phyloP scores from a whole-genome alignment of 1,140 invertebrate species.

The Drosophila arawakana region DNA sequence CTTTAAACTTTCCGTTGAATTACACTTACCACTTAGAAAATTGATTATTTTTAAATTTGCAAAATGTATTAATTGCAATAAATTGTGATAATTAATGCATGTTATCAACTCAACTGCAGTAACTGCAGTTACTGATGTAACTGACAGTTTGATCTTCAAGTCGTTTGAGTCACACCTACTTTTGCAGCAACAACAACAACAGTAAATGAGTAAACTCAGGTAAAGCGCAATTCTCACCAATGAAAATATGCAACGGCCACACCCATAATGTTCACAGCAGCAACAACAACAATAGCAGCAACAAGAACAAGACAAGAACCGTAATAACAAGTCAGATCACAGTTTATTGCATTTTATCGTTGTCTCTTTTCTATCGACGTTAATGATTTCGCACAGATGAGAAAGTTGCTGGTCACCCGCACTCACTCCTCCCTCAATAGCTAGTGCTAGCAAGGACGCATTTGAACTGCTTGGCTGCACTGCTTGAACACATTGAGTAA shows the following conservation, averaged over 20 bases:
- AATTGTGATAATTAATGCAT: background rate
- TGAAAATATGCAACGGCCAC: slow-evolving; percentile 8
- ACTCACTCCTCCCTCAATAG: background rate
- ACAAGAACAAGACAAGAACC: background rate
- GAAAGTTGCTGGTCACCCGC: background rate
- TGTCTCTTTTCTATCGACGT: slow-evolving; percentile 23
- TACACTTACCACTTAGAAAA: background rate
- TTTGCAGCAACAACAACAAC: background rate
- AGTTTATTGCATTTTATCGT: slow-evolving; percentile 4
- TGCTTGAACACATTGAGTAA: slow-evolving; percentile 44
- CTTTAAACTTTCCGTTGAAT: background rate
- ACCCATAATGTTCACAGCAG: background rate
- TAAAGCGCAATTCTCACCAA: slow-evolving; percentile 12
- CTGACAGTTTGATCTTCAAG: slow-evolving; percentile 8
- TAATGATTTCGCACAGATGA: slow-evolving; percentile 27
- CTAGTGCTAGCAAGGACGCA: slow-evolving; percentile 59
- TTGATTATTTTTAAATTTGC: background rate
- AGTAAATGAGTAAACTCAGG: background rate
- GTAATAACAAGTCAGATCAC: slow-evolving; percentile 6
- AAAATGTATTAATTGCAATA: background rate
- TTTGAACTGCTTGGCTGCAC: slow-evolving; percentile 46
- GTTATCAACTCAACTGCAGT: background rate
- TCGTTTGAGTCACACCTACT: background rate
- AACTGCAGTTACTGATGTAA: background rate
- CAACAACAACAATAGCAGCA: background rate